Percentiles rank a stretch among this genome's conserved stretches.
Evolutionary conservation across 1,140 invertebrate species (phyloP).

Genomic region (Drosophila ohnishii): DNA sequence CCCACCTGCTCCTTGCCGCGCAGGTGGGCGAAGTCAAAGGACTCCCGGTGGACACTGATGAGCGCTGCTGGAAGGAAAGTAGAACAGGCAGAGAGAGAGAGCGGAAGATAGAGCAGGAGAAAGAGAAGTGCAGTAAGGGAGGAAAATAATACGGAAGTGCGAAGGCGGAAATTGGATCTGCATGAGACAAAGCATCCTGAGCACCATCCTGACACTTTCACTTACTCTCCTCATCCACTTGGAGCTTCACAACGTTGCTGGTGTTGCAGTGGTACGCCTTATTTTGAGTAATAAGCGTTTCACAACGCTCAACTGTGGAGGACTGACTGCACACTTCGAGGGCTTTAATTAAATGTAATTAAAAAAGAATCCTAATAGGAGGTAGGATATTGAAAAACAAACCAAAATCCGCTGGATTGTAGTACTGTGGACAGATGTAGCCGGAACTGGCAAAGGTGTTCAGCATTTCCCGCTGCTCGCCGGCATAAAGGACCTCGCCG

Average conservation of each 20-base stretch:
- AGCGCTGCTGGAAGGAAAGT: slow-evolving; percentile 69
- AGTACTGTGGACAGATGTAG: slow-evolving; percentile 86
- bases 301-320: slow-evolving; percentile 45
- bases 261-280: slow-evolving; percentile 37
- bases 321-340: slow-evolving; percentile 73
- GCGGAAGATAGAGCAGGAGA: slow-evolving; percentile 61
- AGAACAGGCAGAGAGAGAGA: slow-evolving; percentile 13
- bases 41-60: slow-evolving; percentile 24
- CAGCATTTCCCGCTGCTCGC: slow-evolving; percentile 84
- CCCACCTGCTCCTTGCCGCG: slow-evolving; percentile 65
- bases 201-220: slow-evolving; percentile 17
- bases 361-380: too few species aligned
- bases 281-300: slow-evolving; percentile 57
- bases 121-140: slow-evolving; percentile 13
- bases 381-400: too few species aligned
- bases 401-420: slow-evolving; percentile 87
- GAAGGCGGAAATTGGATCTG: slow-evolving; percentile 4
- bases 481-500: slow-evolving; percentile 86
- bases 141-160: slow-evolving; percentile 7
- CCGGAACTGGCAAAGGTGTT: slow-evolving; percentile 84
- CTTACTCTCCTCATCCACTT: slow-evolving; percentile 69
- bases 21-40: slow-evolving; percentile 12
- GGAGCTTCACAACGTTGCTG: slow-evolving; percentile 18
- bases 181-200: slow-evolving; percentile 18
- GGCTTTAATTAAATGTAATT: slow-evolving; percentile 36